Conservation (phyloP, 2,797 vertebrate species). For the Odontamblyopus rebecca region DNA sequence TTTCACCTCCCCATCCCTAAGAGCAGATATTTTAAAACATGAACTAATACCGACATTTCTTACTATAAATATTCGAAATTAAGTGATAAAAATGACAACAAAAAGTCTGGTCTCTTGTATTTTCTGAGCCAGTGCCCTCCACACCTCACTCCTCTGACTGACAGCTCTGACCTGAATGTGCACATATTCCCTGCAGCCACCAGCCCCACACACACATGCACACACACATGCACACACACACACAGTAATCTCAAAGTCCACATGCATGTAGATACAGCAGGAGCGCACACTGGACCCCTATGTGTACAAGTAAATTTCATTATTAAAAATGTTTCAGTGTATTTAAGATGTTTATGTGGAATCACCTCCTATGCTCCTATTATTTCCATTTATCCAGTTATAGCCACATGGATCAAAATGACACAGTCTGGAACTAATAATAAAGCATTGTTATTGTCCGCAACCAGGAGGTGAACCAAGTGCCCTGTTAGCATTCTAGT, state of each 20-base stretch:
- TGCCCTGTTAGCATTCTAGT: too few relatives aligned
- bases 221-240: conserved; percentile 25
- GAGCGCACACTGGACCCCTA: too few relatives aligned
- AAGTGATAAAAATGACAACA: not conserved
- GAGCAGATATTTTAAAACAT: not conserved
- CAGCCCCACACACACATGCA: conserved; percentile 25
- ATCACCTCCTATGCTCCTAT: too few relatives aligned
- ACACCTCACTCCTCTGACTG: conserved; percentile 64
- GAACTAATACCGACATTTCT: not conserved
- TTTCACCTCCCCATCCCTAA: too few relatives aligned
- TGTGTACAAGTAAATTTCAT: too few relatives aligned
- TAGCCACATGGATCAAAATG: too few relatives aligned
- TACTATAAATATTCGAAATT: not conserved
- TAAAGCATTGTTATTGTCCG: too few relatives aligned
- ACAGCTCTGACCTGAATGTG: conserved; percentile 76
- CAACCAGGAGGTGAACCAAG: too few relatives aligned
- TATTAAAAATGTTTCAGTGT: too few relatives aligned
- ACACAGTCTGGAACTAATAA: too few relatives aligned
- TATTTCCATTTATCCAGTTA: too few relatives aligned
- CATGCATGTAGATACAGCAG: not conserved
- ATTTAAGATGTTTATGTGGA: too few relatives aligned
- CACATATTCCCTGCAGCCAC: conserved; percentile 62
- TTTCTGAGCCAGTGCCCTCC: conserved; percentile 6
- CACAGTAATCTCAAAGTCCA: not conserved
- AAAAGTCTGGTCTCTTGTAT: not conserved